phyloP scores from a whole-genome alignment of 2,888 invertebrate genomes.

The Andricus quercusramuli region DNA sequence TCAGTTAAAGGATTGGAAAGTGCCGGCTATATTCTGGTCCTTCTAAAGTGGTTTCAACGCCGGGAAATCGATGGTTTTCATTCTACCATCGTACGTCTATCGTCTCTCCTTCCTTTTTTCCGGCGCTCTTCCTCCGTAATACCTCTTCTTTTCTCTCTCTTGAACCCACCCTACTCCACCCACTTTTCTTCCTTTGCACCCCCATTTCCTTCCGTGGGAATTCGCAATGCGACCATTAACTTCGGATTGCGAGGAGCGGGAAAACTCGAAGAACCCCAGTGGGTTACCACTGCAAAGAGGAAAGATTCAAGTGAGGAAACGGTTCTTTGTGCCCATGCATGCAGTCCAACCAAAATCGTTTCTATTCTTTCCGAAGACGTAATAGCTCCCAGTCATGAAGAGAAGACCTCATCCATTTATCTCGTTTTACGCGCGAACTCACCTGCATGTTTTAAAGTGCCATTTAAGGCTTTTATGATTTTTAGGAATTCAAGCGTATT shows the following conservation, averaged over 20 bases:
- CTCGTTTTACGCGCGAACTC: conserved; percentile 38
- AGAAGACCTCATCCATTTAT: conserved; percentile 36
- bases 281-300: conserved; percentile 5
- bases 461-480: conserved; percentile 9
- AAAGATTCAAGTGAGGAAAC: conserved; percentile 32
- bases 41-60: conserved; percentile 48
- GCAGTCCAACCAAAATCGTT: conserved; percentile 34
- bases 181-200: conserved; percentile 27
- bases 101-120: conserved; percentile 49
- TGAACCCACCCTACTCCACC: conserved; percentile 13
- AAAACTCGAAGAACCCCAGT: conserved; percentile 13
- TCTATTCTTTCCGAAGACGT: conserved; percentile 32
- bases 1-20: conserved; percentile 57
- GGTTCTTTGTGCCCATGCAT: conserved; percentile 39
- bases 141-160: conserved; percentile 3
- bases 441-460: conserved; percentile 22
- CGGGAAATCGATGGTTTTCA: conserved; percentile 55
- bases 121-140: conserved; percentile 34
- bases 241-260: conserved; percentile 46
- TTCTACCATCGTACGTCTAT: conserved; percentile 43
- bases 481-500: conserved; percentile 2
- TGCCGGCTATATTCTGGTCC: conserved; percentile 42
- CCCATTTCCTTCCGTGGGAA: conserved; percentile 50
- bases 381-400: conserved; percentile 40
- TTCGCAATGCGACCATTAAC: conserved; percentile 59